phyloP scores from a whole-genome alignment of 2,888 invertebrate genomes.

The Agrochola litura region DNA sequence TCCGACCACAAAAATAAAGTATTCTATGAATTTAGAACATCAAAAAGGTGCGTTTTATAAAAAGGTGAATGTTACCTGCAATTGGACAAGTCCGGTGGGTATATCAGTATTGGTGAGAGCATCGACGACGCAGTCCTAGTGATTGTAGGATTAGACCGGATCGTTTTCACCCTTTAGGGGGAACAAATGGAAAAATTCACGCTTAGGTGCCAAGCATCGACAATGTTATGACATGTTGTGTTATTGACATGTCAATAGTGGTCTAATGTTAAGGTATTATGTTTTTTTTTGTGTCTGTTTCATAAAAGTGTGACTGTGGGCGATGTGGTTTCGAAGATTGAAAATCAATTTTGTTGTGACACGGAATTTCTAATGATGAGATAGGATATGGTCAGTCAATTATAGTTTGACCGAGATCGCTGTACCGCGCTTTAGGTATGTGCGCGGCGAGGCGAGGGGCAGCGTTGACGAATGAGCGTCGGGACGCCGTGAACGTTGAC shows the following conservation, averaged over 20 bases:
- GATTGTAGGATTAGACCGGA: constrained; percentile 90
- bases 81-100: constrained; percentile 88
- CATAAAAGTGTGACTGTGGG: constrained; percentile 50
- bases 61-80: constrained; percentile 84
- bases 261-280: constrained; percentile 52
- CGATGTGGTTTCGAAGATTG: constrained; percentile 21
- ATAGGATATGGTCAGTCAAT: not conserved
- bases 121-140: constrained; percentile 90
- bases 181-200: constrained; percentile 86
- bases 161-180: constrained; percentile 88
- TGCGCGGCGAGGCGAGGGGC: no score
- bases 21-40: constrained; percentile 70
- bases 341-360: constrained; percentile 26
- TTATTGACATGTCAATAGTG: constrained; percentile 62
- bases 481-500: no score
- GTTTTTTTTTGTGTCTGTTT: constrained; percentile 29
- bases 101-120: constrained; percentile 90
- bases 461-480: no score
- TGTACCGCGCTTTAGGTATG: no score
- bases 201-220: constrained; percentile 87
- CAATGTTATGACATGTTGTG: constrained; percentile 74
- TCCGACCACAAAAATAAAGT: constrained; percentile 62
- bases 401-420: no score
- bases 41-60: constrained; percentile 62
- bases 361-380: constrained; percentile 2